Evolutionary conservation across 2,888 invertebrate genomes (phyloP).

Genomic region (Nycteola revayana): DNA sequence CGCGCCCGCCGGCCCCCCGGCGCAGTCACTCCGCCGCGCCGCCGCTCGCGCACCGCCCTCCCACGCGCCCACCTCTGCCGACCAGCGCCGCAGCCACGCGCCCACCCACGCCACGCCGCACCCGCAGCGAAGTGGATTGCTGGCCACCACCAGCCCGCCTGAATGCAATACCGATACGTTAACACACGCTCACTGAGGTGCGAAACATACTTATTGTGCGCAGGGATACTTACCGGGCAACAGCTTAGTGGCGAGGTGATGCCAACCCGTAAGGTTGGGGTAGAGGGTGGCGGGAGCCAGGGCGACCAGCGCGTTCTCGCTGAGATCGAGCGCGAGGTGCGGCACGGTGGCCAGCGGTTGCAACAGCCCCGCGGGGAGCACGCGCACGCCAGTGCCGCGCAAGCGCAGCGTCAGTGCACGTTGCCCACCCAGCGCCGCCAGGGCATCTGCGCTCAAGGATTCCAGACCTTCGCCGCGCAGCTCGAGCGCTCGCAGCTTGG

Average conservation of each 20-base stretch:
- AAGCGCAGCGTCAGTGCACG: conserved; percentile 87
- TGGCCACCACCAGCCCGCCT: conserved; percentile 90
- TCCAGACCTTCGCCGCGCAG: conserved; percentile 88
- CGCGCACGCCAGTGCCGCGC: conserved; percentile 85
- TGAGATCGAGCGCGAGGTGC: conserved; percentile 88
- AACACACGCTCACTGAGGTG: not conserved
- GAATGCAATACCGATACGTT: conserved; percentile 28
- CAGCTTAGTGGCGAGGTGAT: conserved; percentile 89
- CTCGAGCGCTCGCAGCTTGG: conserved; percentile 87
- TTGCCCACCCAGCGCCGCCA: conserved; percentile 83
- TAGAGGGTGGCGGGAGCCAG: conserved; percentile 90
- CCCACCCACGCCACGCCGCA: conserved; percentile 93
- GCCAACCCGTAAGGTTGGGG: conserved; percentile 90
- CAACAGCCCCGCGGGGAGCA: conserved; percentile 88
- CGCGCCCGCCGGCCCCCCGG: conserved; percentile 44
- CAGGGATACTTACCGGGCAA: conserved; percentile 85
- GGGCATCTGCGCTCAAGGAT: conserved; percentile 85
- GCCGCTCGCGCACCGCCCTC: conserved; percentile 44
- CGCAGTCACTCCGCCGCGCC: conserved; percentile 40
- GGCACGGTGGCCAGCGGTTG: conserved; percentile 86
- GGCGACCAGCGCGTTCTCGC: conserved; percentile 87
- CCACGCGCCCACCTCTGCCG: conserved; percentile 89
- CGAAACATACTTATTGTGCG: conserved; percentile 79
- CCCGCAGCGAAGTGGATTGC: conserved; percentile 91
- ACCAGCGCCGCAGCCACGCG: conserved; percentile 93